These are phyloP conservation scores for Bruchidius siliquastri DNA, from an alignment of 2,888 invertebrate genomes.

Conservation along the genomic window DNA sequence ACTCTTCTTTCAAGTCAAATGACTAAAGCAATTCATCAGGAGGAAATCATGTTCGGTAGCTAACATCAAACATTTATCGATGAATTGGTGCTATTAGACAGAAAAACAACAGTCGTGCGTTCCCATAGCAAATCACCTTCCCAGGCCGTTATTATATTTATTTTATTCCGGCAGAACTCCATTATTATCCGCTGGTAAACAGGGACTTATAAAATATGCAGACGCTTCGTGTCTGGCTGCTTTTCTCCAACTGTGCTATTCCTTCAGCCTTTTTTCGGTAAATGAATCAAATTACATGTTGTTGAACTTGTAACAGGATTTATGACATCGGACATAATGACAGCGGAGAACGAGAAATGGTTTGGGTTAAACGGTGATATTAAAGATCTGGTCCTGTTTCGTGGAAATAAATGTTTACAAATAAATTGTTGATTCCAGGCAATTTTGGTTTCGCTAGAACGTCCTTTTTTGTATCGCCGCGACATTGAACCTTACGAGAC, in stretches of 20 bases:
- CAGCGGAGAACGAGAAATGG: not conserved
- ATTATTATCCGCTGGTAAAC: slow-evolving; percentile 33
- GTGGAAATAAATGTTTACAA: too few species aligned
- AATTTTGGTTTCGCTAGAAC: too few species aligned
- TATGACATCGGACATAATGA: not conserved
- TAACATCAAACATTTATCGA: slow-evolving; percentile 29
- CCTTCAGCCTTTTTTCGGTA: not conserved
- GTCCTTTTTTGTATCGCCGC: too few species aligned
- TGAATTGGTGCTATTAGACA: slow-evolving; percentile 26
- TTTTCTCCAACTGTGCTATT: not conserved
- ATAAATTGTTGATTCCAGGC: too few species aligned
- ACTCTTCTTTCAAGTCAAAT: not conserved
- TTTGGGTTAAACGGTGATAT: not conserved
- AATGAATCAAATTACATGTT: not conserved
- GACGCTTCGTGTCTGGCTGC: slow-evolving; percentile 10
- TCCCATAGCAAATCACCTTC: slow-evolving; percentile 39
- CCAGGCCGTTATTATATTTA: slow-evolving; percentile 35
- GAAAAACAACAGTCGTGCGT: slow-evolving; percentile 20
- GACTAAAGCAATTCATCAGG: not conserved
- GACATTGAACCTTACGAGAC: too few species aligned
- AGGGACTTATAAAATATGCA: slow-evolving; percentile 35
- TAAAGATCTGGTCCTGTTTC: not conserved
- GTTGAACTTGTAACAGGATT: not conserved
- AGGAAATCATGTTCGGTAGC: not conserved
- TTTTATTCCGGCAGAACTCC: slow-evolving; percentile 28